Conservation (phyloP, 2,888 invertebrate genomes). For the Apocheima hispidaria region DNA sequence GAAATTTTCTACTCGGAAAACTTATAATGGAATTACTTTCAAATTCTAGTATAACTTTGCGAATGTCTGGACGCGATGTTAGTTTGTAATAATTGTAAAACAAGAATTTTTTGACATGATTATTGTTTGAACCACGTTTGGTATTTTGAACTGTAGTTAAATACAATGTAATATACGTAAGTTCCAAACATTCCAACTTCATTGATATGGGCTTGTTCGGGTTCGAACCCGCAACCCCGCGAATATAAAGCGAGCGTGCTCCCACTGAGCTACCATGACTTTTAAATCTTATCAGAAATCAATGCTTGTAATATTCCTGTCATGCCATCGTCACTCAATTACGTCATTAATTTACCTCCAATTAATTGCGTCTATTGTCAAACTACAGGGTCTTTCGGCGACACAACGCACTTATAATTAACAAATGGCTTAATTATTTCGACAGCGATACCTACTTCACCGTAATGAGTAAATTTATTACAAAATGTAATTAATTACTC, state of each 20-base stretch:
- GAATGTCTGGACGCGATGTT: background rate
- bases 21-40: background rate
- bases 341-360: conserved; percentile 10
- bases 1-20: conserved; percentile 67
- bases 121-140: background rate
- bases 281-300: background rate
- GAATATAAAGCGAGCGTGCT: too few relatives aligned
- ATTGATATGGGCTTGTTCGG: too few relatives aligned
- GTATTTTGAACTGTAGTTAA: too few relatives aligned
- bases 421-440: conserved; percentile 49
- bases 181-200: too few relatives aligned
- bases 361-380: conserved; percentile 16
- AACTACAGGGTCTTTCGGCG: conserved; percentile 12
- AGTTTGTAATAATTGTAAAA: background rate
- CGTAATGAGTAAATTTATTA: conserved; percentile 74
- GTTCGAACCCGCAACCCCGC: too few relatives aligned
- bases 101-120: background rate
- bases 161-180: too few relatives aligned
- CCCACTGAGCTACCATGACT: too few relatives aligned
- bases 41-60: background rate
- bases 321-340: conserved; percentile 5
- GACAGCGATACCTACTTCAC: conserved; percentile 38
- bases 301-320: background rate
- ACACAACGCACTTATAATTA: conserved; percentile 40
- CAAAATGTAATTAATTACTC: conserved; percentile 73